phyloP scores from a whole-genome alignment of 2,113 vertebrate genomes.

The Hypocryptadius cinnamomeus region DNA sequence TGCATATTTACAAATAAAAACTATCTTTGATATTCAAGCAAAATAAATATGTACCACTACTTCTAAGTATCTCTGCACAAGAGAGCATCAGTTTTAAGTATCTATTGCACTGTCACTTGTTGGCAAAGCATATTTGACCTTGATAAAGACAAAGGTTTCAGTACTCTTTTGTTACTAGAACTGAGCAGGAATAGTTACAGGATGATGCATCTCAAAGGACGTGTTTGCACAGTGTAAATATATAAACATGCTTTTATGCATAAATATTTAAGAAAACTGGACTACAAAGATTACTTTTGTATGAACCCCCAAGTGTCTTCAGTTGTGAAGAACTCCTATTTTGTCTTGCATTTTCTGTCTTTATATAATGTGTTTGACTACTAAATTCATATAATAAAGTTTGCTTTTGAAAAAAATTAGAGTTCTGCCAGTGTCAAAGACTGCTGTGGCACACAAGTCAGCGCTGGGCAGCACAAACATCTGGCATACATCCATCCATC shows the following conservation, averaged over 20 bases:
- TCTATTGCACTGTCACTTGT: neutral
- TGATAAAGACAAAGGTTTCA: neutral
- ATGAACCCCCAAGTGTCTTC: constrained; percentile 34
- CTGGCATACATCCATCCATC: neutral
- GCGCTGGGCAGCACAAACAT: neutral
- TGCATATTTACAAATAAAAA: neutral
- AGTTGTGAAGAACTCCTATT: constrained; percentile 33
- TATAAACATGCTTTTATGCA: constrained; percentile 61
- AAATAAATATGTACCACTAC: neutral
- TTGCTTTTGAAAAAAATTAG: constrained; percentile 1
- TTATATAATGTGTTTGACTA: constrained; percentile 47
- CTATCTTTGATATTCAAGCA: neutral
- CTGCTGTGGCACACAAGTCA: neutral
- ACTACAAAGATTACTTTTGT: constrained; percentile 65
- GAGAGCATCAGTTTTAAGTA: neutral
- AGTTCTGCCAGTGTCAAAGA: neutral
- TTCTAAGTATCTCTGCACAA: neutral
- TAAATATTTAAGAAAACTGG: constrained; percentile 71
- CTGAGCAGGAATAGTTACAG: neutral
- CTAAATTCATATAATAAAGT: constrained; percentile 65
- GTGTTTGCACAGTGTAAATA: constrained; percentile 48
- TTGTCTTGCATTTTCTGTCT: constrained; percentile 46
- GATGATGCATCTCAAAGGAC: neutral
- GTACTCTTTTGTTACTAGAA: neutral
- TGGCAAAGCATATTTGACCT: neutral